Percentiles rank a stretch among this genome's conserved stretches.
Conservation (phyloP, 2,797 vertebrate genomes). For the Onychomys arenicola region DNA sequence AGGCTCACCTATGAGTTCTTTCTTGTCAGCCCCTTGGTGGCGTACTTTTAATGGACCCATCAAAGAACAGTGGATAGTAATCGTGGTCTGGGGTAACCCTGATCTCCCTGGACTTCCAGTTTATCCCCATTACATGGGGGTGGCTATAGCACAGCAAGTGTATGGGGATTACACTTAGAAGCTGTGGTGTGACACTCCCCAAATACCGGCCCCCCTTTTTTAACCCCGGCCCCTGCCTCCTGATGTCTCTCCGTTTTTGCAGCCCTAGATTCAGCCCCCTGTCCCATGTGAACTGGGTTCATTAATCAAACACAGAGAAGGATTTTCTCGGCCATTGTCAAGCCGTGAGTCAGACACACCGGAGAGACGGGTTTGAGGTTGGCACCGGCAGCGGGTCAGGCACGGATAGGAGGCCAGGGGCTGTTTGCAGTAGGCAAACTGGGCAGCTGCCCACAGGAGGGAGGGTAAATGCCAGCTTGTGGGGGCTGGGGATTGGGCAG, state of each 20-base stretch:
- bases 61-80: neutral
- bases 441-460: conserved; percentile 73
- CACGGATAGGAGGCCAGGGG: conserved; percentile 64
- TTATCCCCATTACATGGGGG: neutral
- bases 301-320: conserved; percentile 83
- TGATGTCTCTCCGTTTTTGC: neutral
- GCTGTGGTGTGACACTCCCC: neutral
- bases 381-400: conserved; percentile 67
- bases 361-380: conserved; percentile 82
- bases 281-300: conserved; percentile 75
- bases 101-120: neutral
- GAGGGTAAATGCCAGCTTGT: conserved; percentile 60
- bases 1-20: neutral
- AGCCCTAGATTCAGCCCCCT: conserved; percentile 44
- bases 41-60: neutral
- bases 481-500: conserved; percentile 62
- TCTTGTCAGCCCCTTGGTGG: neutral
- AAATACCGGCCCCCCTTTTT: neutral
- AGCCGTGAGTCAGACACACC: conserved; percentile 77
- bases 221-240: neutral
- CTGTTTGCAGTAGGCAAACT: conserved; percentile 68
- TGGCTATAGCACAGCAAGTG: neutral
- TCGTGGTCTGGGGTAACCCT: neutral
- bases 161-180: neutral
- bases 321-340: conserved; percentile 80